Evolutionary conservation across 2,888 invertebrate species (phyloP).

Genomic region (Auanema sp.): DNA sequence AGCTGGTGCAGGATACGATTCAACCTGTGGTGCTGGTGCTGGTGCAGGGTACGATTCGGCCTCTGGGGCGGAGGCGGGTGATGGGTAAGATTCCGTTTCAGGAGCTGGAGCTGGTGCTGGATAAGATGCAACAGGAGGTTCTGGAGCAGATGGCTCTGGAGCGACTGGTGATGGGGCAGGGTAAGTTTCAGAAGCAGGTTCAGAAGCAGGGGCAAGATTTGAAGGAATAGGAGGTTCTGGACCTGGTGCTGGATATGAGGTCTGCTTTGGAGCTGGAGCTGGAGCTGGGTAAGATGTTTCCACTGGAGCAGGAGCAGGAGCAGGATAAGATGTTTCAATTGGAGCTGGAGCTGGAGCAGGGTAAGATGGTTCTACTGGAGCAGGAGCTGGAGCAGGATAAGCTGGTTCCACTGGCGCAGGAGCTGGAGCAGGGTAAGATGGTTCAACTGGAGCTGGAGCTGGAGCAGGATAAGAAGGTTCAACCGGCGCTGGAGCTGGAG

Average conservation of each 20-base stretch:
- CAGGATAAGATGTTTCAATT: neutral
- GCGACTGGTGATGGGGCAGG: neutral
- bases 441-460: slow-evolving; percentile 6
- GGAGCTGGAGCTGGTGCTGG: neutral
- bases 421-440: slow-evolving; percentile 10
- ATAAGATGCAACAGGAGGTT: neutral
- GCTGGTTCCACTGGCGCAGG: slow-evolving; percentile 10
- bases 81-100: neutral
- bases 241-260: neutral
- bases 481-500: slow-evolving; percentile 1
- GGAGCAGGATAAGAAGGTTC: slow-evolving; percentile 7
- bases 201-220: too few relatives aligned
- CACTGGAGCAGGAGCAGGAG: slow-evolving; percentile 5
- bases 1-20: slow-evolving; percentile 7
- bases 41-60: neutral
- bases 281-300: slow-evolving; percentile 9
- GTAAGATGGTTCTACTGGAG: slow-evolving; percentile 1
- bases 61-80: neutral
- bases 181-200: neutral
- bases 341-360: neutral
- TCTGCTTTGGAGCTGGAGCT: neutral
- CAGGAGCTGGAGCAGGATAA: neutral
- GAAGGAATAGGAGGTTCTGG: neutral
- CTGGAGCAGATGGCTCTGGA: neutral
- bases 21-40: neutral